phyloP scores from a whole-genome alignment of 1,140 invertebrate species.

The Drosophila aff. region DNA sequence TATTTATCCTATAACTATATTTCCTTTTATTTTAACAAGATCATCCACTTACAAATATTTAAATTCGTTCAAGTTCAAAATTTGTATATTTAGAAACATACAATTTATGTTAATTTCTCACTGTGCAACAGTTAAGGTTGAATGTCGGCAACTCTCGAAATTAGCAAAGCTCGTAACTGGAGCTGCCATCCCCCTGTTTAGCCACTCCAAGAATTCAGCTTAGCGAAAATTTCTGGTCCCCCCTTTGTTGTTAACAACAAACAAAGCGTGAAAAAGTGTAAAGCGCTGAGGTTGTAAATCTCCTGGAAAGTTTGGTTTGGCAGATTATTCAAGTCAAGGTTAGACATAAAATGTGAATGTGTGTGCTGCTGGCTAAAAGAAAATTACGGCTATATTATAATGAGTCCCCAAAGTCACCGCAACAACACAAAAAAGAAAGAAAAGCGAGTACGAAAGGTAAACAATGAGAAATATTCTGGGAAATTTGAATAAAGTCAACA shows the following conservation, averaged over 20 bases:
- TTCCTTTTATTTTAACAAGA: not conserved
- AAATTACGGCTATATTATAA: conserved; percentile 48
- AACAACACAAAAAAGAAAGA: conserved; percentile 2
- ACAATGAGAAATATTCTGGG: conserved; percentile 39
- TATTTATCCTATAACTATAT: too few relatives aligned
- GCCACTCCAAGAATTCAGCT: conserved; percentile 25
- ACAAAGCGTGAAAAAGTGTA: conserved; percentile 44
- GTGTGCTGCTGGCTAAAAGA: conserved; percentile 21
- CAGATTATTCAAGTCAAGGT: conserved; percentile 49
- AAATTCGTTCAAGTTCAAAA: not conserved
- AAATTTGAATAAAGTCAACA: conserved; percentile 57
- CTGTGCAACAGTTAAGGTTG: conserved; percentile 34
- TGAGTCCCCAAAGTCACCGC: conserved; percentile 36
- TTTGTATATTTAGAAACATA: not conserved
- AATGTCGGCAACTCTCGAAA: conserved; percentile 33
- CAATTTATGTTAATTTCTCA: not conserved
- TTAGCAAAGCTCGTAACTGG: conserved; percentile 42
- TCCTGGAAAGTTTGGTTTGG: conserved; percentile 33
- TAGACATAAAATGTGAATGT: conserved; percentile 13
- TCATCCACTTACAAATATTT: not conserved
- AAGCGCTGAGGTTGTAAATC: conserved; percentile 43
- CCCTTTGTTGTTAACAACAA: conserved; percentile 30
- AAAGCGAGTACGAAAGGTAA: conserved; percentile 19
- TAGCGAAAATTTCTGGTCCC: conserved; percentile 22
- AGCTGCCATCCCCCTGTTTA: conserved; percentile 7